Base-by-base conservation (phyloP, 2,113 vertebrate genomes). In the Rhadina sibilatrix region DNA sequence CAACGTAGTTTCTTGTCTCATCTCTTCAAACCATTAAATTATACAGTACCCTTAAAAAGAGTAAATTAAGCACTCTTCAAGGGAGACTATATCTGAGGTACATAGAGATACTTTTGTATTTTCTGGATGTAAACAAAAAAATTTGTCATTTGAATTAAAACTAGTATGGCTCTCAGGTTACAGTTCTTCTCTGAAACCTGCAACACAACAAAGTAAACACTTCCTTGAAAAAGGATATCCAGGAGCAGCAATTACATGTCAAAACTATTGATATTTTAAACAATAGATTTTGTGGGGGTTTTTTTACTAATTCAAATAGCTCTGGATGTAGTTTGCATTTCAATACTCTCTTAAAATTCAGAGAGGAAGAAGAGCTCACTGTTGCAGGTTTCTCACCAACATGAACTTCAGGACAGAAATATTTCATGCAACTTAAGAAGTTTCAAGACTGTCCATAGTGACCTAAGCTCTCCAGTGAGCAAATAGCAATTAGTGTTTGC, bases 311-410 rank as follows among this genome's bases (percentile, higher is more conserved):
- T 77, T 94, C 59, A 72, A 47, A 47, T 76, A 89, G 15, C 5
- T 74, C 27, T 53, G 50, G 23, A 30, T 80, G 40, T 82, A 63
- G 63, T 90, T 96, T 94, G 12, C 42, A 80, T 89, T 97, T 96
- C 68, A 95, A 83, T 94, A 72, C 76, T 87, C 38, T 87, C 44
- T 82, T 83, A 74, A 65, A 68, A 42, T 85, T 56, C 49, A 82
- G 83, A 83, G 19, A 69, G 64, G 79, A 95, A 47, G 77, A 66
- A 30, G 17, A 74, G 17, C 5, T 71, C 21, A 77, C 18, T 28
- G n/a, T 91, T 96, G 17, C 72, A 94, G 56, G 19, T 30, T 90
- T 65, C 50, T 91, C 1, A 1, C 84, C 2, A 1, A 84, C 83
- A 37, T 25, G 25, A 79, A 86, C 76, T 83, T 92, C 40, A 37